Evolutionary conservation across 2,888 invertebrate genomes (phyloP).

Genomic region (Eurytoma adleriae): DNA sequence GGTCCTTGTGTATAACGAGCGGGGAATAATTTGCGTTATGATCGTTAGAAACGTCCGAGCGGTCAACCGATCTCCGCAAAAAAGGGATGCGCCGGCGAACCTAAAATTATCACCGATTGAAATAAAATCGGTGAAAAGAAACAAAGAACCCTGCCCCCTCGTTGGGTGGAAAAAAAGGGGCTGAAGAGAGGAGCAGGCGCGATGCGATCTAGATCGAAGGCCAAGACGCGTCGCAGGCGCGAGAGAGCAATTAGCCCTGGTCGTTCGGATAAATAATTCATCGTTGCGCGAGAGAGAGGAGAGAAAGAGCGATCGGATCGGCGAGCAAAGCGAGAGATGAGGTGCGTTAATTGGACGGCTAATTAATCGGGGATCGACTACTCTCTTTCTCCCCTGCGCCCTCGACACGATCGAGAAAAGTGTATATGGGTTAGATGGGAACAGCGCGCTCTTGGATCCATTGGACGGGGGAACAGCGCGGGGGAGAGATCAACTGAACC

Average conservation of each 20-base stretch:
- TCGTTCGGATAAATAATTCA: slow-evolving; percentile 64
- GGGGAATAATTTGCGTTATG: too few species aligned
- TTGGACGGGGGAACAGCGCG: not conserved
- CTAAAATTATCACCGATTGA: too few species aligned
- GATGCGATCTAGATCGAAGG: slow-evolving; percentile 7
- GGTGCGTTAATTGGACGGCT: slow-evolving; percentile 61
- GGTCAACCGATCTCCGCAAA: too few species aligned
- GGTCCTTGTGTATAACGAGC: too few species aligned
- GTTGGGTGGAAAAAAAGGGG: not conserved
- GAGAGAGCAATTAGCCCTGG: slow-evolving; percentile 63
- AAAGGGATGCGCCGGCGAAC: too few species aligned
- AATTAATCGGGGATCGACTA: slow-evolving; percentile 63
- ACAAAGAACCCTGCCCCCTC: not conserved
- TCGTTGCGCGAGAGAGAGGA: slow-evolving; percentile 56
- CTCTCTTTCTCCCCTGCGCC: slow-evolving; percentile 38
- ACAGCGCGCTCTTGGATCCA: not conserved
- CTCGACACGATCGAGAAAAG: slow-evolving; percentile 31
- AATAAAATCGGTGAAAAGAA: too few species aligned
- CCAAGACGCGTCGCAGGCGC: not conserved
- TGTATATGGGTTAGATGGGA: not conserved
- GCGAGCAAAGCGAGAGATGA: slow-evolving; percentile 51
- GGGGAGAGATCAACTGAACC: not conserved
- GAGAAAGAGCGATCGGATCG: slow-evolving; percentile 3
- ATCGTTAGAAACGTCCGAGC: too few species aligned
- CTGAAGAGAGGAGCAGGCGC: not conserved